phyloP scores from a whole-genome alignment of 2,113 vertebrate species.

The Dipodomys spectabilis region DNA sequence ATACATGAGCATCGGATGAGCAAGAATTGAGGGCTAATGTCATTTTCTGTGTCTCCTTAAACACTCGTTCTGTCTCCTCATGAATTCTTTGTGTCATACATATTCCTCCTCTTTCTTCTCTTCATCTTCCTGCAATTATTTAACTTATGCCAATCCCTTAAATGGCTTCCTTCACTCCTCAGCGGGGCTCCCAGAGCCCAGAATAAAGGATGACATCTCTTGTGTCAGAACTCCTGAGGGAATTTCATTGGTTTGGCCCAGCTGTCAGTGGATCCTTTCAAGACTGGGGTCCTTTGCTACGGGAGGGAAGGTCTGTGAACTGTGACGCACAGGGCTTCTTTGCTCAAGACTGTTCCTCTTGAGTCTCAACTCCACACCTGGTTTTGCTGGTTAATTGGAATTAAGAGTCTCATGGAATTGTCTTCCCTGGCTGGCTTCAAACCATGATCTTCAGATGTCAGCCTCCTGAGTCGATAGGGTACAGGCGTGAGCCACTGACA shows the following conservation, averaged over 20 bases:
- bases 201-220: neutral
- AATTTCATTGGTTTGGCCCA: neutral
- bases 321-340: too few species aligned
- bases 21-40: neutral
- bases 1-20: accelerated
- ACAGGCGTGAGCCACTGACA: too few species aligned
- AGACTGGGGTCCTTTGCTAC: neutral
- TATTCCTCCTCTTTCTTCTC: neutral
- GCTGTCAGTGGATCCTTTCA: neutral
- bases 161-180: neutral
- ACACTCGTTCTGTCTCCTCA: neutral
- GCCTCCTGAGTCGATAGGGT: too few species aligned
- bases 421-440: too few species aligned
- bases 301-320: neutral
- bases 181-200: neutral
- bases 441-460: too few species aligned
- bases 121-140: neutral
- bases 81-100: neutral
- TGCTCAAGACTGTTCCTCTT: too few species aligned
- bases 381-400: too few species aligned
- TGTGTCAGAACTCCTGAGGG: neutral
- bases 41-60: neutral
- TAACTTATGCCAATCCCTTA: too few species aligned
- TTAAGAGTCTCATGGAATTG: too few species aligned
- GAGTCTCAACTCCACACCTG: too few species aligned